Evolutionary conservation across 2,888 invertebrate genomes (phyloP), one percentile per base, ranked within the genome.

Genomic region (Diloba caeruleocephala): DNA sequence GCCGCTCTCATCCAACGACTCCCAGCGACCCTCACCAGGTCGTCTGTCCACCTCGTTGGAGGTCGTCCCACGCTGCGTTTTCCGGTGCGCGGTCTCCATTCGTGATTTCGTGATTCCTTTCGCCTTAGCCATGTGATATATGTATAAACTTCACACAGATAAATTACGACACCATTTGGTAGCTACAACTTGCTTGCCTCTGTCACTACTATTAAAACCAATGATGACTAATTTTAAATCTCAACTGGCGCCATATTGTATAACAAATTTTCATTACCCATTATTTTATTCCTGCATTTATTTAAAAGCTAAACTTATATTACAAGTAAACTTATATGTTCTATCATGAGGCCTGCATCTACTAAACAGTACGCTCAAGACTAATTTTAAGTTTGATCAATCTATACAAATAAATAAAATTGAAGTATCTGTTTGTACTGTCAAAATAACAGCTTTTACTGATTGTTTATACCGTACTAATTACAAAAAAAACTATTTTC

Each of bases 111-210:
- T 43, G 43, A 53, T 34, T 55, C 34, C 7, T 39, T 32, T 28
- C 54, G 53, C 68, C 46, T 61, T 43, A 61, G 53, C 61, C 45
- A 32, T 62, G 45, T 46, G 19, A 43, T 45, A 60, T 61, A n/a
- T n/a, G 61, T 61, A 53, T 62, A 61, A 67, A 53, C 62, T 46
- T 36, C 25, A 9, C 42, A 43, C 38, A 61, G 38, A 67, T 61
- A 67, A 61, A 62, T 67, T 62, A 62, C 53, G 29, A 39, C 53
- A 54, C 36, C 54, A 39, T 67, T 67, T 61, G n/a, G 37, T 32
- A 15, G 38, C 28, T 12, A 15, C n/a, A 60, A 51, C 44, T 44
- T 41, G 25, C 25, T 44, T 41, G 59, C 60, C 66, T 59, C 52
- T 50, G 60, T 66, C 66, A 36, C 23, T 45, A 34, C 34, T 54